Percentiles rank a stretch among this genome's conserved stretches.
Evolutionary conservation across 2,888 invertebrate species (phyloP).

Genomic region (Sinelater perroti): DNA sequence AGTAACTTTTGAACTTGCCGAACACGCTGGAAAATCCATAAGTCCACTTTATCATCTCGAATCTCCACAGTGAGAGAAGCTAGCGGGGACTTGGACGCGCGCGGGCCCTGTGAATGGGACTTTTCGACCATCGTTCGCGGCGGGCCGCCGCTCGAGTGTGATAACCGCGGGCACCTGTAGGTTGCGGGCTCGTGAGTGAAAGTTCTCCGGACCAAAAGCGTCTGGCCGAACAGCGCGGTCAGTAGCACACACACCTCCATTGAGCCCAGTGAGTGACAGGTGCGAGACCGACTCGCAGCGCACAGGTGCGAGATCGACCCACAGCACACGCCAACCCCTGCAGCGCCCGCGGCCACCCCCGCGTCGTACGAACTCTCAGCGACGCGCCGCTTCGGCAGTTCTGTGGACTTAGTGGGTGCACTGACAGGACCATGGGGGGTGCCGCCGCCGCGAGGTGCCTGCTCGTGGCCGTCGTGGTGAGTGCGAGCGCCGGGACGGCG

Average conservation of each 20-base stretch:
- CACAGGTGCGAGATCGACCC: conserved; percentile 1
- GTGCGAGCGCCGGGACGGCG: conserved; percentile 56
- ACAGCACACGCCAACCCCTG: not conserved
- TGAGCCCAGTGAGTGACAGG: conserved; percentile 52
- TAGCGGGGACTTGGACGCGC: too few relatives aligned
- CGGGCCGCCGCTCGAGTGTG: conserved; percentile 37
- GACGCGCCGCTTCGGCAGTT: not conserved
- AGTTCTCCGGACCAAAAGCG: conserved; percentile 49
- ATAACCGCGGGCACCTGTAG: conserved; percentile 43
- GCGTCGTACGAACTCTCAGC: too few relatives aligned
- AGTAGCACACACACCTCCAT: conserved; percentile 58
- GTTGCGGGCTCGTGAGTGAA: conserved; percentile 42
- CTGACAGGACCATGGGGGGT: conserved; percentile 50
- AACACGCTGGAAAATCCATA: too few relatives aligned
- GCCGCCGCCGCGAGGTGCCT: conserved; percentile 54
- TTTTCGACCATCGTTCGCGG: too few relatives aligned
- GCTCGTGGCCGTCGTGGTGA: conserved; percentile 47
- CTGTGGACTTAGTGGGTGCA: conserved; percentile 26
- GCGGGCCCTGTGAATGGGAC: too few relatives aligned
- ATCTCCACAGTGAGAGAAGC: too few relatives aligned
- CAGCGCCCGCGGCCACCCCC: too few relatives aligned
- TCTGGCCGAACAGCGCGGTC: conserved; percentile 49
- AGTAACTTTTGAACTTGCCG: too few relatives aligned
- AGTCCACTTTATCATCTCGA: too few relatives aligned
- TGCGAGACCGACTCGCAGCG: conserved; percentile 37